Conservation (phyloP, 2,888 invertebrate species). For the Gymnosoma rotundatum region DNA sequence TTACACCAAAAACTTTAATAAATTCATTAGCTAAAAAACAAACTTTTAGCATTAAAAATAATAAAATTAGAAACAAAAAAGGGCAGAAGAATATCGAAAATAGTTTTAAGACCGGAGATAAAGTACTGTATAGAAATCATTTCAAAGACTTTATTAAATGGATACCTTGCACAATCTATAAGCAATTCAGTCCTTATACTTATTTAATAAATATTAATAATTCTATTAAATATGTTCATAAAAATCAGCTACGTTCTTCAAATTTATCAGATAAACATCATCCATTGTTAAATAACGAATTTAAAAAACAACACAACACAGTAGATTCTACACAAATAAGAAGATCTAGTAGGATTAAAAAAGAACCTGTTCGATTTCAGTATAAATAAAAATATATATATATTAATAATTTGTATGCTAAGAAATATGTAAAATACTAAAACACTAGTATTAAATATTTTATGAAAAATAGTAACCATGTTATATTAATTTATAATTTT, state of each 20-base stretch:
- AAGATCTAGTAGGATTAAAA: constrained; percentile 1
- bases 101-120: constrained; percentile 24
- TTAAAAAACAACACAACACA: neutral
- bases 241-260: constrained; percentile 27
- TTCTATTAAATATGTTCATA: constrained; percentile 29
- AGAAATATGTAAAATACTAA: neutral
- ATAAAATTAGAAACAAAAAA: constrained; percentile 4
- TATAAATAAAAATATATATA: constrained; percentile 7
- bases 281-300: constrained; percentile 5
- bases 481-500: neutral
- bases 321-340: too few species aligned
- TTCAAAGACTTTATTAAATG: constrained; percentile 38
- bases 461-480: neutral
- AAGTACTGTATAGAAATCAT: constrained; percentile 36
- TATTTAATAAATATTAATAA: constrained; percentile 27
- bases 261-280: constrained; percentile 25
- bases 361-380: neutral
- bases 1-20: constrained; percentile 15
- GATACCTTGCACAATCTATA: constrained; percentile 13
- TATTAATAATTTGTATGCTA: neutral
- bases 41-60: neutral
- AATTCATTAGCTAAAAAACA: constrained; percentile 9
- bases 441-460: too few species aligned
- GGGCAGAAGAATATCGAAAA: neutral
- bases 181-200: constrained; percentile 20